Conservation (phyloP, 2,113 vertebrate genomes). For the Suricata suricatta region DNA sequence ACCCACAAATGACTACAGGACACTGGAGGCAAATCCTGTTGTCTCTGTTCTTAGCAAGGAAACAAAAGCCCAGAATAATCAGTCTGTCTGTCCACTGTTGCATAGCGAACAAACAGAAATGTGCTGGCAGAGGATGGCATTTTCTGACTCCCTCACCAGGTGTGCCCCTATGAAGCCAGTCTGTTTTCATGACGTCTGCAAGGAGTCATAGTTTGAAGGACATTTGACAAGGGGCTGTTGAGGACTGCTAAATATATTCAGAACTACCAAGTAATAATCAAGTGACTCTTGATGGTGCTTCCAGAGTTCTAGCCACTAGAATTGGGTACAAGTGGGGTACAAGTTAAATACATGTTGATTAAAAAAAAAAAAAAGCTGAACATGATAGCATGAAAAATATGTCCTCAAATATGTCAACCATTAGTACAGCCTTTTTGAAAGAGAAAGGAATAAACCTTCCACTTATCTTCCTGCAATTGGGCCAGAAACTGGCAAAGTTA, state of each 20-base stretch:
- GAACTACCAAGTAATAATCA: conserved; percentile 71
- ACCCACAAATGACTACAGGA: background rate
- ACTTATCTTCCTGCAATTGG: background rate
- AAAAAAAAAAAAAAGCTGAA: conserved; percentile 9
- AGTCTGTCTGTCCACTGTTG: background rate
- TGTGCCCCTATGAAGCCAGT: conserved; percentile 8
- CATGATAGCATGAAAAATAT: conserved; percentile 48
- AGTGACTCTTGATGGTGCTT: conserved; percentile 69
- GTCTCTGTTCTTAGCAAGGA: background rate
- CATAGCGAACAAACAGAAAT: background rate
- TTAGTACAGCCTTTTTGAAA: conserved; percentile 7
- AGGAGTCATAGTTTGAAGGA: conserved; percentile 66
- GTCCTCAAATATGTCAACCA: background rate
- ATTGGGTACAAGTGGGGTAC: conserved; percentile 65
- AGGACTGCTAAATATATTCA: conserved; percentile 72
- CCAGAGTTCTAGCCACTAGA: conserved; percentile 66
- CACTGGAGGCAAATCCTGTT: background rate
- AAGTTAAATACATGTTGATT: conserved; percentile 66
- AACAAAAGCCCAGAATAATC: background rate
- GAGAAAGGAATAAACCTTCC: background rate
- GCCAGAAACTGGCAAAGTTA: background rate
- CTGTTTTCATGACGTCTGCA: conserved; percentile 54
- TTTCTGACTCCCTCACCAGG: background rate
- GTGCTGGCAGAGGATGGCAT: background rate
- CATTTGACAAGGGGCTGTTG: conserved; percentile 63